Base-by-base conservation (phyloP, 2,797 vertebrate genomes). In the Gymnoscopelus braueri region DNA sequence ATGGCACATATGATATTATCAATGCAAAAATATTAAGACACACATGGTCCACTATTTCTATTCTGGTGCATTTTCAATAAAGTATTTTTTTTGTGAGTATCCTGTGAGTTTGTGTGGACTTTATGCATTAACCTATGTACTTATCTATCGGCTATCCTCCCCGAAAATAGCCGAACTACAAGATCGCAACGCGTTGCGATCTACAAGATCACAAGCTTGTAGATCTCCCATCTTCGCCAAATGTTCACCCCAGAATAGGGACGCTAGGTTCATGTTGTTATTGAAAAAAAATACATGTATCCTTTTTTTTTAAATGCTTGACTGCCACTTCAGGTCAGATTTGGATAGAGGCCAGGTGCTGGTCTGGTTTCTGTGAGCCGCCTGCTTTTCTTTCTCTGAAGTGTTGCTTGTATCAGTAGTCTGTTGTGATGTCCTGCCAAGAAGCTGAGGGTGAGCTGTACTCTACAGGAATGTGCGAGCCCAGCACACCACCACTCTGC, bases 1-100 rank as follows among this genome's bases (percentile, higher is more conserved):
- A 1, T 39, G 11, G 67, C 57, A 48, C 69, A 50, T 65, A 19
- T 1, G 11, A 9, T 48, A 63, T 62, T 52, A 68, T 7, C 19
- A 35, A 48, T 61, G 60, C 49, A 64, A 24, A 69, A 14, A 57
- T 19, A 12, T 32, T 44, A 51, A 6, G 32, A 32, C 32, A 14
- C 58, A 19, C 12, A 19, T 51, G 15, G 48, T 80, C 69, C 32
- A 63, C 68, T 54, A 60, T 85, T 80, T 83, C 49, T 87, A 26
- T 75, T 81, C 78, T 80, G 60, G 23, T 39, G 32, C 53, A 71
- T 68, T 62, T 80, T 72, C 74, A 92, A 89, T 92, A 93, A 93
- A 94, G 61, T 84, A 71, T 85, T 85, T 67, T 84, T 64, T 87
- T 87, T 89, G 64, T 71, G 71, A 82, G 67, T 87, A 81, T 63